Evolutionary conservation across 2,888 invertebrate species (phyloP), one percentile per base, ranked within the genome.

Genomic region (Cenopis cana): DNA sequence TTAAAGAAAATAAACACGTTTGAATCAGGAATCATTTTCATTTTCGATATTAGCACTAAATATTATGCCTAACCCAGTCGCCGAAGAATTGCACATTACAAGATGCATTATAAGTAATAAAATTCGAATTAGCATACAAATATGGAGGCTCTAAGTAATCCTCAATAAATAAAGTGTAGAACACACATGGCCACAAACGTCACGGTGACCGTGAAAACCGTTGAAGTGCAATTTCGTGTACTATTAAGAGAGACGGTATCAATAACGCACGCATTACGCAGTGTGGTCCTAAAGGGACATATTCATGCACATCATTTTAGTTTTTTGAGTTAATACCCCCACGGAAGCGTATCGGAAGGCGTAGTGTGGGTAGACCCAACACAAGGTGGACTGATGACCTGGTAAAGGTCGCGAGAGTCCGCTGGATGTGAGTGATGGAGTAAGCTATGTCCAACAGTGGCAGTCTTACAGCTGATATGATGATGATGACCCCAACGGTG

Each of bases 221-320:
- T 56, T 69, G 66, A 66, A 72, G 68, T 66, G 69, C 71, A 80
- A 82, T 86, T 88, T 88, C 88, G 87, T 86, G 82, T 88, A 87
- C 88, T 87, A 84, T 81, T 77, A 71, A 71, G 66, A 69, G 57
- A 66, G 77, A 33, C 64, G 55, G 68, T 62, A 72, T 71, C 71
- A 67, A 71, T 80, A 76, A 79, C 75, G 68, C 73, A 72, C 69
- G 20, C 66, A 71, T 67, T 67, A 66, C 33, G 38, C 59, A 46
- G 59, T 36, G 41, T 57, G 54, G 59, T 38, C 46, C 61, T 60
- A 59, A 70, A 70, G 73, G 74, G 73, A 66, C 62, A 10, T 46
- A 70, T 61, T 54, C 59, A 54, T 38, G 52, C 14, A 59, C 38
- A 14, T 4, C 3, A 59, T 10, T 12, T 54, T n/a, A n/a, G n/a